Conservation (phyloP, 30 jellyfish, hydroid and myxozoan genomes). For the Cassiopea xamachana region DNA sequence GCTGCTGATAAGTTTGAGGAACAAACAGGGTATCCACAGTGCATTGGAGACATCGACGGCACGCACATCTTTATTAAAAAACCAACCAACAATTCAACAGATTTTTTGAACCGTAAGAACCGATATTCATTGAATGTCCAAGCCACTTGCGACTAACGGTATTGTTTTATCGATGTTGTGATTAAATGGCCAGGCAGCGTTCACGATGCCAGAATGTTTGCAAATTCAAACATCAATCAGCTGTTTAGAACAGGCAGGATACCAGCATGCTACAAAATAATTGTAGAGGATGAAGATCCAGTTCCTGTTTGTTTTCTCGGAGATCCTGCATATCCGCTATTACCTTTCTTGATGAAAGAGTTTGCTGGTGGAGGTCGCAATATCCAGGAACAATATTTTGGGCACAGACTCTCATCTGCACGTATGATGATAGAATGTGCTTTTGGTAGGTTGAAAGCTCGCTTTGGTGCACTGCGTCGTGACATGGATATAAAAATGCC, state of each 20-base stretch:
- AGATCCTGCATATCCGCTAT: conserved; percentile 85
- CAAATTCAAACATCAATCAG: conserved; percentile 41
- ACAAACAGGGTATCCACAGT: conserved; percentile 71
- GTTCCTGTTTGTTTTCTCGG: conserved; percentile 53
- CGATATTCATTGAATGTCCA: conserved; percentile 56
- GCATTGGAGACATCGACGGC: conserved; percentile 78
- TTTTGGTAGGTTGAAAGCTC: conserved; percentile 63
- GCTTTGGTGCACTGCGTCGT: conserved; percentile 37
- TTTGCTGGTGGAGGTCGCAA: conserved; percentile 59
- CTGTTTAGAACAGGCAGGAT: conserved; percentile 6
- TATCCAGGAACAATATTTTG: conserved; percentile 56
- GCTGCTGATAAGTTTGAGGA: not conserved
- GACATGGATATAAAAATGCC: conserved; percentile 27
- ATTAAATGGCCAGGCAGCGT: conserved; percentile 78
- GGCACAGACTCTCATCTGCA: conserved; percentile 66
- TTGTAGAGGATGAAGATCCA: conserved; percentile 51
- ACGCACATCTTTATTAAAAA: conserved; percentile 46
- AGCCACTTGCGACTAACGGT: conserved; percentile 23
- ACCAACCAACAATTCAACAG: conserved; percentile 51
- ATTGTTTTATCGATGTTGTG: conserved; percentile 38
- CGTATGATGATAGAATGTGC: conserved; percentile 70
- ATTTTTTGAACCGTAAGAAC: conserved; percentile 47
- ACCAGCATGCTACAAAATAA: conserved; percentile 38
- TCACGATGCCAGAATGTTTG: conserved; percentile 58
- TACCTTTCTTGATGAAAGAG: conserved; percentile 71